Conservation (phyloP, 2,888 invertebrate species). For the Nudaria mundana region DNA sequence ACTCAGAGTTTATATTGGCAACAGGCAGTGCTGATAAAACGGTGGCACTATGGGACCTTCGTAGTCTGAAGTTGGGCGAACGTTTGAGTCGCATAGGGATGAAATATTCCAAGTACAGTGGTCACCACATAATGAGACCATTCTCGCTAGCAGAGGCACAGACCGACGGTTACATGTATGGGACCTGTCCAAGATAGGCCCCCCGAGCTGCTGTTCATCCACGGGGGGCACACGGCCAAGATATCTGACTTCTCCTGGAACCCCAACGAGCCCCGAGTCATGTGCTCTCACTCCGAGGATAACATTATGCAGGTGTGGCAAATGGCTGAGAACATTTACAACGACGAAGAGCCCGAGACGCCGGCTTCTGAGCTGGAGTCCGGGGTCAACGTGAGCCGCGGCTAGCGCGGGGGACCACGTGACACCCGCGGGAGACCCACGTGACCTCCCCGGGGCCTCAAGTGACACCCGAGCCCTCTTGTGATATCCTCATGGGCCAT, state of each 20-base stretch:
- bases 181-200: constrained; percentile 99
- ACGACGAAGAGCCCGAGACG: constrained; percentile 98
- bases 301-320: constrained; percentile 99
- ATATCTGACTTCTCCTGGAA: constrained; percentile 99
- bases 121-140: constrained; percentile 99
- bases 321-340: constrained; percentile 99
- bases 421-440: too few relatives aligned
- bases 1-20: constrained; percentile 98
- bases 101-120: constrained; percentile 99
- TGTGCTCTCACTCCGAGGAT: constrained; percentile 99
- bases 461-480: too few relatives aligned
- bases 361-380: constrained; percentile 91
- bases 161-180: constrained; percentile 98
- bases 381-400: constrained; percentile 77
- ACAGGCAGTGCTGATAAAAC: constrained; percentile 99
- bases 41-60: constrained; percentile 98
- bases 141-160: constrained; percentile 98
- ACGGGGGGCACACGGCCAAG: constrained; percentile 99
- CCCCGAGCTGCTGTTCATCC: constrained; percentile 97
- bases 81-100: constrained; percentile 99
- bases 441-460: too few relatives aligned
- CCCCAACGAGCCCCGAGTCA: constrained; percentile 99
- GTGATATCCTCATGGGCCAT: too few relatives aligned
- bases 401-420: constrained; percentile 41
- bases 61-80: constrained; percentile 98